phyloP scores from a whole-genome alignment of 2,888 invertebrate genomes.

The Synanthedon tipuliformis region DNA sequence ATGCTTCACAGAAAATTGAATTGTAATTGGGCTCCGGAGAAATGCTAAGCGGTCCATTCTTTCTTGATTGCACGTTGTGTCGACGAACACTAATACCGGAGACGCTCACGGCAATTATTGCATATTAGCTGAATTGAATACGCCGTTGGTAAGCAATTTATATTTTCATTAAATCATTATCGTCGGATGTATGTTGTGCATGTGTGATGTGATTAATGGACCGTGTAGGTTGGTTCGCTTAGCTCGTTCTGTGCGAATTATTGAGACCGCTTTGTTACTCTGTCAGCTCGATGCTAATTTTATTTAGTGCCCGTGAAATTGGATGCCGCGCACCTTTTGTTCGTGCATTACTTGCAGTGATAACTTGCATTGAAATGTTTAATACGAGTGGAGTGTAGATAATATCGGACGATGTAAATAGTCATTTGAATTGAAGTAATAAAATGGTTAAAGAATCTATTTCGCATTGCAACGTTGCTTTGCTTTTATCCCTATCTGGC shows the following conservation, averaged over 20 bases:
- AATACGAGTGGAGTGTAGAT: conserved; percentile 16
- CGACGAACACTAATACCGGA: conserved; percentile 19
- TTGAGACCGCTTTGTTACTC: conserved; percentile 60
- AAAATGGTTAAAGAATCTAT: conserved; percentile 41
- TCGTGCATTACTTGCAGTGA: conserved; percentile 15
- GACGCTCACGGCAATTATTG: conserved; percentile 41
- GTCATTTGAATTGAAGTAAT: conserved; percentile 20
- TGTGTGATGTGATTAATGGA: conserved; percentile 42
- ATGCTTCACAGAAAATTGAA: conserved; percentile 48
- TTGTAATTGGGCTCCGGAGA: conserved; percentile 51
- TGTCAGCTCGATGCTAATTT: conserved; percentile 60
- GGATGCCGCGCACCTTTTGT: conserved; percentile 23
- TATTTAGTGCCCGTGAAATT: conserved; percentile 66
- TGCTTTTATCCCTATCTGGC: conserved; percentile 55
- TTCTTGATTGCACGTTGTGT: conserved; percentile 34
- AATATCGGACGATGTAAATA: conserved; percentile 12
- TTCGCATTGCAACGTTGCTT: conserved; percentile 39
- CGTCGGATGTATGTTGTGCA: conserved; percentile 30
- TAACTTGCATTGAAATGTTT: conserved; percentile 48
- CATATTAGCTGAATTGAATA: conserved; percentile 55
- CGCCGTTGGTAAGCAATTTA: conserved; percentile 21
- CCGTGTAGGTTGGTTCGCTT: conserved; percentile 30
- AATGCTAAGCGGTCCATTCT: conserved; percentile 49
- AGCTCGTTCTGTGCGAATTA: conserved; percentile 58
- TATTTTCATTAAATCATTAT: conserved; percentile 38